Base-by-base conservation (phyloP, 2,113 vertebrate genomes). In the Craseonycteris thonglongyai region DNA sequence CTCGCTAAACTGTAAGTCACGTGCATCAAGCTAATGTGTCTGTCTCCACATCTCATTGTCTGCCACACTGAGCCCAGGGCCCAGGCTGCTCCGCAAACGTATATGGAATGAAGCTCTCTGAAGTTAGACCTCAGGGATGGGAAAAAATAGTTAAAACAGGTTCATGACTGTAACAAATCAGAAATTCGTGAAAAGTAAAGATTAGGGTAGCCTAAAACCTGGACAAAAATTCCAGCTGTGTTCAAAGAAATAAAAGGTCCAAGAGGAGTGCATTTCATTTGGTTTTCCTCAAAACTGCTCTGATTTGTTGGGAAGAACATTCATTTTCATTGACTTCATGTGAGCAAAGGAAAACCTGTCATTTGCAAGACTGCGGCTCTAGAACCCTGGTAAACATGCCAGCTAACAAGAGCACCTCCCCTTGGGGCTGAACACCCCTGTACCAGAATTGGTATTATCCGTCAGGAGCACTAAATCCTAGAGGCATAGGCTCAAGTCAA, bases 241-340 rank as follows among this genome's bases (percentile, higher is more conserved):
- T 71, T 94, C 61, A 68, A 81, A 95, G 85, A 85, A 96, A 94
- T 58, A 10, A 42, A 47, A 61, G 54, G 30, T 82, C 78, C 58
- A 85, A 88, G 49, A 7, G 22, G 18, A 56, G 21, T 38, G 38
- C 18, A 30, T 74, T 85, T 86, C 71, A 87, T 84, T 33, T 75
- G 47, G 68, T 90, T 72, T 65, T 69, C 42, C 35, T 85, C 30
- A 61, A 93, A 88, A 56, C 10, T 2, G 1, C 33, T 82, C 66
- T 66, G 22, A 63, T 54, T 75, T 72, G 54, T 66, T 82, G 30
- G 54, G 63, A 91, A 96, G 33, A 18, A 49, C 26, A 24, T 75
- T 91, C 49, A 72, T 72, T 72, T 92, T 61, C 54, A 61, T 42
- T 85, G 58, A 56, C 33, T 66, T 89, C 61, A 28, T 45, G 22